These are phyloP conservation scores for Phocoena sinus DNA, from an alignment of 2,113 vertebrate species.

Conservation along the genomic window DNA sequence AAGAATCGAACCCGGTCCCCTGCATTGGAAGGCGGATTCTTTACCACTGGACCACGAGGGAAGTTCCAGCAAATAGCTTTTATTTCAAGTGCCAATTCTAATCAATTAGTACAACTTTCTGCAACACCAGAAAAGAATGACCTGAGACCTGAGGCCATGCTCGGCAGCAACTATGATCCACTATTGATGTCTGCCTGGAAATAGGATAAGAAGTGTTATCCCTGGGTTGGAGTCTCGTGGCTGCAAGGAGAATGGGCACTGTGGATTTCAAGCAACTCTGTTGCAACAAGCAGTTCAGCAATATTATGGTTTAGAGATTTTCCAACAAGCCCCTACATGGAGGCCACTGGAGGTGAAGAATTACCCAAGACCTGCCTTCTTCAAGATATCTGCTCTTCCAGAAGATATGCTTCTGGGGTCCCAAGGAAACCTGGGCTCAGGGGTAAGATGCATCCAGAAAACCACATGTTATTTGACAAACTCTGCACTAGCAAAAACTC, in stretches of 20 bases:
- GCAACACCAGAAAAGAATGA: neutral
- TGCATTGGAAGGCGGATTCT: too few species aligned
- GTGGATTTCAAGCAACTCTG: neutral
- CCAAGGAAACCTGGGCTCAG: neutral
- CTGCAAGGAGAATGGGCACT: neutral
- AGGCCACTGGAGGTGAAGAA: neutral
- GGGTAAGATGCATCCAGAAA: neutral
- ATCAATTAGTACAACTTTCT: neutral
- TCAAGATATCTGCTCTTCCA: neutral
- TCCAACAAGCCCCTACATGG: neutral
- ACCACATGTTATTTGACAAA: neutral
- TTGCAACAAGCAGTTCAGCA: neutral
- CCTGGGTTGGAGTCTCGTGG: neutral
- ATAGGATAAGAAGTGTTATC: neutral
- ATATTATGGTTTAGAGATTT: neutral
- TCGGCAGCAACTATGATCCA: neutral
- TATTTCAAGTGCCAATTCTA: neutral
- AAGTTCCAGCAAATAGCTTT: neutral
- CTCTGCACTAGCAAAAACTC: neutral
- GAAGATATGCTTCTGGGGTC: neutral
- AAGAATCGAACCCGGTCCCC: too few species aligned
- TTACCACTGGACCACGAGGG: too few species aligned
- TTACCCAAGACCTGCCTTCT: neutral
- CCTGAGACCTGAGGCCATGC: neutral
- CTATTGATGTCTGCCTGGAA: too few species aligned